Evolutionary conservation across 2,113 vertebrate species (phyloP).

Genomic region (Apodemus sylvaticus): DNA sequence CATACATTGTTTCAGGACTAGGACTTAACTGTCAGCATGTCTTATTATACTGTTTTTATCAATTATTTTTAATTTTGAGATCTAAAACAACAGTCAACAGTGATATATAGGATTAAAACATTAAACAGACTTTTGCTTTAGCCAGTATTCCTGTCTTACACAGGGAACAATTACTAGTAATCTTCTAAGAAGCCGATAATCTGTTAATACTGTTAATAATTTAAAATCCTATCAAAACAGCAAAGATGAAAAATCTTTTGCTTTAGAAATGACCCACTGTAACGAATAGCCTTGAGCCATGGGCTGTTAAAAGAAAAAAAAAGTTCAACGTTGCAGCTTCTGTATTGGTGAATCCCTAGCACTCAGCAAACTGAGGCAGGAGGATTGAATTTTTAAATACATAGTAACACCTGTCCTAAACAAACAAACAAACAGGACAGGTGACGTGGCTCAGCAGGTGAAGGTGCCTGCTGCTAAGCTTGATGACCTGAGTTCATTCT

Average conservation of each 20-base stretch:
- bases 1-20: not conserved
- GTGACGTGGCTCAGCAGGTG: not conserved
- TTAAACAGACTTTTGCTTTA: slow-evolving; percentile 44
- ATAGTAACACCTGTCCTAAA: not conserved
- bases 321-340: not conserved
- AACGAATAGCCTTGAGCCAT: not conserved
- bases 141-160: slow-evolving; percentile 24
- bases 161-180: slow-evolving; percentile 38
- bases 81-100: not conserved
- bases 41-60: slow-evolving; percentile 46
- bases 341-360: not conserved
- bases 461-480: not conserved
- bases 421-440: not conserved
- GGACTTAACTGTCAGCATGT: slow-evolving; percentile 31
- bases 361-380: not conserved
- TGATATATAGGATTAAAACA: slow-evolving; percentile 35
- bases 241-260: slow-evolving; percentile 23
- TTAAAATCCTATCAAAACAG: slow-evolving; percentile 51
- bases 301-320: not conserved
- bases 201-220: slow-evolving; percentile 63
- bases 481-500: not conserved
- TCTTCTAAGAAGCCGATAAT: slow-evolving; percentile 50
- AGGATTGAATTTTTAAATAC: not conserved
- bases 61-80: slow-evolving; percentile 28
- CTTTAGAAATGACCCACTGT: slow-evolving; percentile 36